Percentiles rank a stretch among this genome's conserved stretches.
phyloP scores from a whole-genome alignment of 1,140 invertebrate genomes.

The Drosophila varians region DNA sequence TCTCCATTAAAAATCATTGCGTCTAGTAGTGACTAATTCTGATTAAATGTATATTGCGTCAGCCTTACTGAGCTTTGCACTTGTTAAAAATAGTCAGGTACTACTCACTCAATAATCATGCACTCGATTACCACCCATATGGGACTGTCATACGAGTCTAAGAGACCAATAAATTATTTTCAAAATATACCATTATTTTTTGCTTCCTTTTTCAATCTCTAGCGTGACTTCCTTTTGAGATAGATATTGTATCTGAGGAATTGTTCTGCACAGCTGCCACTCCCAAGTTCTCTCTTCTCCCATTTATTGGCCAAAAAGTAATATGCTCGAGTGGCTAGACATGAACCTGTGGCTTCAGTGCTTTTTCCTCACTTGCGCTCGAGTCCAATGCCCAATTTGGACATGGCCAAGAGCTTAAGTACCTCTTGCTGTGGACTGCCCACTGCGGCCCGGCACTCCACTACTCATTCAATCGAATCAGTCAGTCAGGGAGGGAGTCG shows the following conservation, averaged over 20 bases:
- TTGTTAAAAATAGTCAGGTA: slow-evolving; percentile 5
- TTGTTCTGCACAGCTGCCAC: background rate
- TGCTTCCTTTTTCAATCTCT: too few relatives aligned
- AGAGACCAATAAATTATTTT: too few relatives aligned
- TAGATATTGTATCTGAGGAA: too few relatives aligned
- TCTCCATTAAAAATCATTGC: slow-evolving; percentile 21
- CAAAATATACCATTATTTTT: too few relatives aligned
- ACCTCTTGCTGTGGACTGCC: slow-evolving; percentile 24
- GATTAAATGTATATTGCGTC: background rate
- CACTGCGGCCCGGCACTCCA: slow-evolving; percentile 30
- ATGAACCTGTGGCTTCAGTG: slow-evolving; percentile 39
- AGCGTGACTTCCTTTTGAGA: too few relatives aligned
- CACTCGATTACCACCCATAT: too few relatives aligned
- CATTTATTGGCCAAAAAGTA: slow-evolving; percentile 23
- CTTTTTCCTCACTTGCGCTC: slow-evolving; percentile 1
- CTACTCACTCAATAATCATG: slow-evolving; percentile 13
- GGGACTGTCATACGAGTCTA: too few relatives aligned
- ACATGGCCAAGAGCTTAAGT: slow-evolving; percentile 27
- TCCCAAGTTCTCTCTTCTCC: slow-evolving; percentile 1
- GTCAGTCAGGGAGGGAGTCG: slow-evolving; percentile 23
- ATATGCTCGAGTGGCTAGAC: slow-evolving; percentile 26
- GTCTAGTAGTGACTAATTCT: slow-evolving; percentile 27
- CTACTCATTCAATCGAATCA: slow-evolving; percentile 19
- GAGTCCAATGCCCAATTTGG: slow-evolving; percentile 33
- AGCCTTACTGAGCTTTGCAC: background rate